phyloP scores from a whole-genome alignment of 2,888 invertebrate species.

The Hemithea aestivaria region DNA sequence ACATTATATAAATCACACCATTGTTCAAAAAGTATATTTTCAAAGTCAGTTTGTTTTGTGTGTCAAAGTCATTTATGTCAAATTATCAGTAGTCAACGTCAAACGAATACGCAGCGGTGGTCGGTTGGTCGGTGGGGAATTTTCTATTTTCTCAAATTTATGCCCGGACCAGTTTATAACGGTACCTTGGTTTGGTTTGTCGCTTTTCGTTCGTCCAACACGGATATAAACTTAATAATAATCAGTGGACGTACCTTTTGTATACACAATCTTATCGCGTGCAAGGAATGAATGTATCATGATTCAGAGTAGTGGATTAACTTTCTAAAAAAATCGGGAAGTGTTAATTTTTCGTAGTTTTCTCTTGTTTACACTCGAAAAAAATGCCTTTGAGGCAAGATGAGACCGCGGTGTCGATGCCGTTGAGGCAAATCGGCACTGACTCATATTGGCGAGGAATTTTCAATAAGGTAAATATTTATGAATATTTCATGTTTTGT shows the following conservation, averaged over 20 bases:
- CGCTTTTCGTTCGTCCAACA: slow-evolving; percentile 25
- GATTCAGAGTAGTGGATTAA: slow-evolving; percentile 31
- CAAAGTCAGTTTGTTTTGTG: too few relatives aligned
- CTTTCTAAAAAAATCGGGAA: slow-evolving; percentile 28
- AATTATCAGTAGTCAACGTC: too few relatives aligned
- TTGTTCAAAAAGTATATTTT: too few relatives aligned
- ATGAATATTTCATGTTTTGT: slow-evolving; percentile 1
- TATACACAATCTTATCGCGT: slow-evolving; percentile 51
- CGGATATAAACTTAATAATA: slow-evolving; percentile 28
- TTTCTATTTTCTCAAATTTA: too few relatives aligned
- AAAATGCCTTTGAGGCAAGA: slow-evolving; percentile 62
- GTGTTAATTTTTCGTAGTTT: slow-evolving; percentile 26
- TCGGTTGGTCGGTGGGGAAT: too few relatives aligned
- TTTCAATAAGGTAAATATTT: slow-evolving; percentile 66
- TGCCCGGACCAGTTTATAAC: slow-evolving; percentile 44
- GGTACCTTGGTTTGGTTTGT: slow-evolving; percentile 30
- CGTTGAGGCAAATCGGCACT: slow-evolving; percentile 64
- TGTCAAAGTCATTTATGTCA: too few relatives aligned
- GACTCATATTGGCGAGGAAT: slow-evolving; percentile 74
- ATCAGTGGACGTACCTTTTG: slow-evolving; percentile 31
- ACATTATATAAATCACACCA: too few relatives aligned
- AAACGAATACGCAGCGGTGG: too few relatives aligned
- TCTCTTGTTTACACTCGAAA: slow-evolving; percentile 31
- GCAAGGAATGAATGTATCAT: slow-evolving; percentile 45
- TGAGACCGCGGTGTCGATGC: slow-evolving; percentile 63